Percentiles rank a stretch among this genome's conserved stretches.
Conservation (phyloP, 2,113 vertebrate genomes). For the Garra rufa region DNA sequence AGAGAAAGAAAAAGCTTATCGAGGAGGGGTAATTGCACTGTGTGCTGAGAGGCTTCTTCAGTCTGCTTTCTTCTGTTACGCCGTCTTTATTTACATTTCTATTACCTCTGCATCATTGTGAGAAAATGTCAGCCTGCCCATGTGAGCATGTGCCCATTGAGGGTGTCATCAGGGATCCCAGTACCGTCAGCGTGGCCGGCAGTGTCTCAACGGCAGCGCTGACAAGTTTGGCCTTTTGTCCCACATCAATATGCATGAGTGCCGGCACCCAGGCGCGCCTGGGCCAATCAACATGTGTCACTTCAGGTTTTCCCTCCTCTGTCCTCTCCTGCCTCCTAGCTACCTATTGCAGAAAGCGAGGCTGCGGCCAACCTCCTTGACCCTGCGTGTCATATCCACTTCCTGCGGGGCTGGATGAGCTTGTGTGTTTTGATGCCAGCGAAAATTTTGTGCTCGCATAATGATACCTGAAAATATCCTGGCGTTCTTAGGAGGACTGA, state of each 20-base stretch:
- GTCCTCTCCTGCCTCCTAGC: slow-evolving; percentile 34
- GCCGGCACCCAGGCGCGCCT: slow-evolving; percentile 37
- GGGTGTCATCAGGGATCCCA: slow-evolving; percentile 36
- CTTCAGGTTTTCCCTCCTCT: slow-evolving; percentile 51
- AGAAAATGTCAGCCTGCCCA: slow-evolving; percentile 60
- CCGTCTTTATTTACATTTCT: slow-evolving; percentile 65
- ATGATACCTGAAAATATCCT: slow-evolving; percentile 22
- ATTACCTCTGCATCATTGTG: slow-evolving; percentile 60
- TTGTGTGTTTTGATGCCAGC: slow-evolving; percentile 18
- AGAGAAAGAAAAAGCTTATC: slow-evolving; percentile 6
- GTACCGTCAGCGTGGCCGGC: slow-evolving; percentile 17
- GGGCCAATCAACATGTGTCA: slow-evolving; percentile 57
- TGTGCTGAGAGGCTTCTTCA: slow-evolving; percentile 23
- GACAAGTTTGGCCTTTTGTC: slow-evolving; percentile 53
- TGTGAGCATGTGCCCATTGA: slow-evolving; percentile 34
- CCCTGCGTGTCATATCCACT: slow-evolving; percentile 55
- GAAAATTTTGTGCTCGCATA: not conserved
- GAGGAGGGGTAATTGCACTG: slow-evolving; percentile 41
- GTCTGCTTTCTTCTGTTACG: slow-evolving; percentile 36
- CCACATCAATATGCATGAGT: slow-evolving; percentile 31
- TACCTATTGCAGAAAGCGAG: slow-evolving; percentile 51
- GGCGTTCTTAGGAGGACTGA: slow-evolving; percentile 2
- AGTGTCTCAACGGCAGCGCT: slow-evolving; percentile 33
- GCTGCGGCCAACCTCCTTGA: slow-evolving; percentile 56
- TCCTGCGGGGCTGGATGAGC: slow-evolving; percentile 40